These are phyloP conservation scores for Heliangelus exortis DNA, from an alignment of 2,797 vertebrate species.

Conservation along the genomic window DNA sequence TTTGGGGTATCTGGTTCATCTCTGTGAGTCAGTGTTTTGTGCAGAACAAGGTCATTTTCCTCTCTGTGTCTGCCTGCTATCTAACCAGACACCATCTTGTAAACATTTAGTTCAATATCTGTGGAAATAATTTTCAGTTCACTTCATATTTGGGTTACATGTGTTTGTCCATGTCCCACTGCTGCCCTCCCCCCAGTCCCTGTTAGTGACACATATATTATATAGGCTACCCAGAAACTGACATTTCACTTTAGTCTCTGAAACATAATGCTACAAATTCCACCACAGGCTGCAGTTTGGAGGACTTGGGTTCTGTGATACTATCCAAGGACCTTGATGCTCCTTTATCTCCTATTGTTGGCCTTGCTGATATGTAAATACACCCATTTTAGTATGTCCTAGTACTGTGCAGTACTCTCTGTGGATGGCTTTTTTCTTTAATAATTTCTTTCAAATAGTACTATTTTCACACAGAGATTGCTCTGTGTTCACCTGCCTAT, in stretches of 20 bases:
- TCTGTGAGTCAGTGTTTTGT: neutral
- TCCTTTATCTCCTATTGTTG: neutral
- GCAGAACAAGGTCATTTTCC: slow-evolving; percentile 33
- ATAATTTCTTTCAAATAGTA: neutral
- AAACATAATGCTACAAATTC: neutral
- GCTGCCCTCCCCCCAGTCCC: too few species aligned
- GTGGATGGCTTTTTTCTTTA: neutral
- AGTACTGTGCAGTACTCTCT: neutral
- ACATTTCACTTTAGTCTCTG: neutral
- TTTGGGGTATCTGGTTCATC: slow-evolving; percentile 15
- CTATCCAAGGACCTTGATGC: neutral
- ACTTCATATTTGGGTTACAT: slow-evolving; percentile 61
- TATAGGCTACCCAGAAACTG: neutral
- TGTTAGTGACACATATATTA: neutral
- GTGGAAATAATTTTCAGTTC: slow-evolving; percentile 58
- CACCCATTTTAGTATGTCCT: neutral
- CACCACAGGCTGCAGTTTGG: neutral
- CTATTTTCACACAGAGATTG: neutral
- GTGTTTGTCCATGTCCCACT: neutral
- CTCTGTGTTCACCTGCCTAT: neutral
- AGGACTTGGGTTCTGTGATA: neutral
- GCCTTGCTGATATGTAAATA: neutral
- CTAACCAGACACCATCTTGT: neutral
- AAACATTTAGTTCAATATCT: slow-evolving; percentile 40
- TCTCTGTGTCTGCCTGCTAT: slow-evolving; percentile 14